phyloP scores from a whole-genome alignment of 2,113 vertebrate genomes.

The Agelaius tricolor region DNA sequence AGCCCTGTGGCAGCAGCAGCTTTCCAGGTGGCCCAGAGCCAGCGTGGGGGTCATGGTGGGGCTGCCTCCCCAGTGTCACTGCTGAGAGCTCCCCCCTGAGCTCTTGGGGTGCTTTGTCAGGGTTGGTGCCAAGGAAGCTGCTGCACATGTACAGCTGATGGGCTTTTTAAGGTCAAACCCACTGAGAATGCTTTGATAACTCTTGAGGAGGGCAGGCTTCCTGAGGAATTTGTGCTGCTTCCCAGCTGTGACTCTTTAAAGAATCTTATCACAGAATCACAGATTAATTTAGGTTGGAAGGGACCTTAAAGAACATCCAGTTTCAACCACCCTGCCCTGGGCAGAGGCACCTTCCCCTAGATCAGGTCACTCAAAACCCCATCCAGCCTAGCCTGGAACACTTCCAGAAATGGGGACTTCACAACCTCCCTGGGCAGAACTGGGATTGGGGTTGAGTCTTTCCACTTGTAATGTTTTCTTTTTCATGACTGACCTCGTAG shows the following conservation, averaged over 20 bases:
- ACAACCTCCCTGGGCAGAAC: neutral
- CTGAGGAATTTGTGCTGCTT: neutral
- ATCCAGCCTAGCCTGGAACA: neutral
- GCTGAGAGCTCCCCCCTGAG: neutral
- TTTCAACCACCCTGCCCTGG: neutral
- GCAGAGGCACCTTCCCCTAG: neutral
- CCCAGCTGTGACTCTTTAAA: neutral
- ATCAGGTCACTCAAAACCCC: neutral
- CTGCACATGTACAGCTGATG: neutral
- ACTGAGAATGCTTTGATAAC: neutral
- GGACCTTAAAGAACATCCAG: neutral
- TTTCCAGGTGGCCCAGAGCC: neutral
- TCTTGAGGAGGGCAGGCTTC: neutral
- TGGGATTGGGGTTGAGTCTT: neutral
- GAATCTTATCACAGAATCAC: neutral
- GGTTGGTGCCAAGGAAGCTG: neutral
- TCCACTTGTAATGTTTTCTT: neutral
- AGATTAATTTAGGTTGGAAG: neutral
- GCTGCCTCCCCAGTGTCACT: rapidly evolving
- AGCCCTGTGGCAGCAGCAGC: neutral
- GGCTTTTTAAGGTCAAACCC: neutral
- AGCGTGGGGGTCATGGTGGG: rapidly evolving
- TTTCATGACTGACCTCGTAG: neutral
- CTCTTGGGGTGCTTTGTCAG: neutral
- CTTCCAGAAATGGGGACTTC: neutral